Base-by-base conservation (phyloP, 2,797 vertebrate species). In the Pipistrellus pygmaeus region DNA sequence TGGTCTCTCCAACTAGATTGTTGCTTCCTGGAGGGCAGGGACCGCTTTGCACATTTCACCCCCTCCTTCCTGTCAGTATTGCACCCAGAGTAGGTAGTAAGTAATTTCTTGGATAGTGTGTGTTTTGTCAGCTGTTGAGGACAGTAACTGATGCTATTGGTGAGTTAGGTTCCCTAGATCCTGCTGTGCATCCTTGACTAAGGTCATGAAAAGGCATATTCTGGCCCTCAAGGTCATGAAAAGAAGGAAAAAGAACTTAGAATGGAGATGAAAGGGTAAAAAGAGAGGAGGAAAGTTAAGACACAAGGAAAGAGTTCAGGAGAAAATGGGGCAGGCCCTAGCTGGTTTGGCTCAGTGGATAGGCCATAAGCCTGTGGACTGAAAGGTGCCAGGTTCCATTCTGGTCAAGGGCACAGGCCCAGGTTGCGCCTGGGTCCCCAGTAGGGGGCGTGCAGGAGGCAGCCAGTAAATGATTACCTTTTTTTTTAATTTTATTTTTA, bases 101-200 rank as follows among this genome's bases (percentile, higher is more conserved):
- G 21, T 93, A 38, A 38, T 77, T 86, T 84, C 25, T 81, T 93
- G 53, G 62, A 48, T 75, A 91, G 32, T 80, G 32, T 85, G 10
- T 51, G 41, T 90, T 96, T 94, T 85, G 64, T 75, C 35, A 11
- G 7, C 71, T 90, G 11, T 80, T 94, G 82, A 66, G 82, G 62
- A 81, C 32, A 68, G 11, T 75, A 23, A 9, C 32, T 93, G 41
- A 44, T 90, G 38, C 21, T 87, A 1, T 51, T 90, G 48, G 3
- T 85, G 75, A 88, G 11, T 48, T 75, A 66, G 21, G 84, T 86
- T 93, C 66, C 46, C 17, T 76, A 38, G 72, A 68, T 35, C 44
- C 13, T 90, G 25, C 11, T 93, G 23, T 21, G 46, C 0, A 5
- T 86, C 30, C 15, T 85, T 60, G 30, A 81, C 21, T 87, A 2